Evolutionary conservation across 2,797 vertebrate genomes (phyloP).

Genomic region (Gymnoscopelus microlampas): DNA sequence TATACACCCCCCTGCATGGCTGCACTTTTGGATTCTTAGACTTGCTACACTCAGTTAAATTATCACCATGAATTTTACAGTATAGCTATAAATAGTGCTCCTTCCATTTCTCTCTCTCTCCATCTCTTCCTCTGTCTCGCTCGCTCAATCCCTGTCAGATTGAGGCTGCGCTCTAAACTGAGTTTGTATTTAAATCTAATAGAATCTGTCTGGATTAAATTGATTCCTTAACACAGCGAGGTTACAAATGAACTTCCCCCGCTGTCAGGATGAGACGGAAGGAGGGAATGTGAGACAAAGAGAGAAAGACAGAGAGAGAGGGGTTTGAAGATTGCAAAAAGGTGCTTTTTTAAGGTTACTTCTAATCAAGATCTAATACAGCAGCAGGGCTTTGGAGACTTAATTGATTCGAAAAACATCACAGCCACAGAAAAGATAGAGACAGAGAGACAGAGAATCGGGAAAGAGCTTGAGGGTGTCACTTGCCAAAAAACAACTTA

Average conservation of each 20-base stretch:
- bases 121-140: constrained; percentile 56
- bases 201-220: constrained; percentile 69
- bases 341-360: constrained; percentile 37
- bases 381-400: constrained; percentile 10
- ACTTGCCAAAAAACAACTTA: too few species aligned
- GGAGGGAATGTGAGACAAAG: not conserved
- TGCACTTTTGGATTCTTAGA: too few species aligned
- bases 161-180: constrained; percentile 64
- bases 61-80: too few species aligned
- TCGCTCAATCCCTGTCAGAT: constrained; percentile 40
- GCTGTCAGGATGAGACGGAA: constrained; percentile 30
- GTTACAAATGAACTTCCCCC: constrained; percentile 68
- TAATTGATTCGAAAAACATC: constrained; percentile 39
- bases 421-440: constrained; percentile 24
- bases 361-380: constrained; percentile 60
- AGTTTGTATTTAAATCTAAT: constrained; percentile 76
- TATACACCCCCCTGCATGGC: too few species aligned
- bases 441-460: not conserved
- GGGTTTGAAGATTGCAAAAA: constrained; percentile 31
- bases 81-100: constrained; percentile 47
- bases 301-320: constrained; percentile 14
- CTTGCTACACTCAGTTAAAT: too few species aligned
- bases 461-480: not conserved
- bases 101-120: constrained; percentile 45
- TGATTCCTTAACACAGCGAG: constrained; percentile 60